Percentiles rank a stretch among this genome's conserved stretches.
phyloP scores from a whole-genome alignment of 1,140 invertebrate species.

The Philopotamus ludificatus region DNA sequence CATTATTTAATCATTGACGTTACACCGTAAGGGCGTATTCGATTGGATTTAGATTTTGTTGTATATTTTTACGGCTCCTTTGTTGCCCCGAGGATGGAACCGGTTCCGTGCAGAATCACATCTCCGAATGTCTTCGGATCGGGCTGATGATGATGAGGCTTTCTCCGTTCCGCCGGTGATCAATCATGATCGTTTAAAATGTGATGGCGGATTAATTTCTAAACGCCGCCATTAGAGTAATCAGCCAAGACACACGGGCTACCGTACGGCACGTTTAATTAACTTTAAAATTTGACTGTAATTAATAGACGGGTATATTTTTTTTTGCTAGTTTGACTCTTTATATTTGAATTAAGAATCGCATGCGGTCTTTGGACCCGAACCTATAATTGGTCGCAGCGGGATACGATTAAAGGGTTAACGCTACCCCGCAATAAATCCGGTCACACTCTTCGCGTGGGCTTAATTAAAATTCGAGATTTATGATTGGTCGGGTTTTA shows the following conservation, averaged over 20 bases:
- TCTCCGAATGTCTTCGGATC: slow-evolving; percentile 13
- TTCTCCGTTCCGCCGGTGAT: background rate
- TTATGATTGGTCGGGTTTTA: slow-evolving; percentile 31
- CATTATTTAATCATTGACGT: slow-evolving; percentile 19
- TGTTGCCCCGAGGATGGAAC: slow-evolving; percentile 7
- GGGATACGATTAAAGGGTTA: slow-evolving; percentile 27
- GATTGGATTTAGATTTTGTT: slow-evolving; percentile 9
- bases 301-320: background rate
- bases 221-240: background rate
- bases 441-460: slow-evolving; percentile 2
- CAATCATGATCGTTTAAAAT: background rate
- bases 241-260: background rate
- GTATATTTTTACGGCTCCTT: background rate
- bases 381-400: slow-evolving; percentile 36
- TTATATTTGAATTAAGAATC: background rate
- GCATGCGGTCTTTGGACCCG: background rate
- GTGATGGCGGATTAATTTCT: background rate
- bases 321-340: background rate
- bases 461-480: slow-evolving; percentile 37
- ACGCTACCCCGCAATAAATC: slow-evolving; percentile 7
- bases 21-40: slow-evolving; percentile 15
- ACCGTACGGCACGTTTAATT: background rate
- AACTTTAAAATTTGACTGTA: background rate
- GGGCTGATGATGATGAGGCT: background rate
- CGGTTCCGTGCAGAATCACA: slow-evolving; percentile 18